Conservation (phyloP, 2,888 invertebrate genomes). For the Cremastobaeus sp. region DNA sequence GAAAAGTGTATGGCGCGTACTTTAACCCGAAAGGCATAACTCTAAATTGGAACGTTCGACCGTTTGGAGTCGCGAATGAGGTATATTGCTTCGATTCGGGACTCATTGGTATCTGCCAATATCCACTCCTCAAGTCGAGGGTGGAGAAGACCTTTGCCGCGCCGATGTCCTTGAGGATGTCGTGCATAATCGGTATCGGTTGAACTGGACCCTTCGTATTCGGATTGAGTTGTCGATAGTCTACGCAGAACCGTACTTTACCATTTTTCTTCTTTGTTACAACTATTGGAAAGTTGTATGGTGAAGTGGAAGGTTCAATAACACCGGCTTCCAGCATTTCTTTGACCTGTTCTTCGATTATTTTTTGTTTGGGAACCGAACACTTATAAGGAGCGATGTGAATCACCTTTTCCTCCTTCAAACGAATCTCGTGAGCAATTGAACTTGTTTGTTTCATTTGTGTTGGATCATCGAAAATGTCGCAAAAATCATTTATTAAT, state of each 20-base stretch:
- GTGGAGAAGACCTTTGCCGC: neutral
- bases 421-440: no score
- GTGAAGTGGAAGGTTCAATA: neutral
- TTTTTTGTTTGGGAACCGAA: slow-evolving; percentile 2
- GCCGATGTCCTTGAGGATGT: neutral
- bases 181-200: neutral
- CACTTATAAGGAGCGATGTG: no score
- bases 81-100: neutral
- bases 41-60: neutral
- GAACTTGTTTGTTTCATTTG: no score
- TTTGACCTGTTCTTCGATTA: neutral
- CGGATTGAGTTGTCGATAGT: neutral
- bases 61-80: neutral
- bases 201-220: neutral
- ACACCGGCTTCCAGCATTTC: neutral
- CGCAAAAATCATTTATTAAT: no score
- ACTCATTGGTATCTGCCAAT: neutral
- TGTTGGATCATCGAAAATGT: no score
- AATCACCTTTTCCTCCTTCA: no score
- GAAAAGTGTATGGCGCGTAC: neutral
- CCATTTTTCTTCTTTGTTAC: neutral
- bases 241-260: neutral
- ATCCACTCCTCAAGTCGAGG: neutral
- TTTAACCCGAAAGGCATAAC: neutral
- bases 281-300: neutral